Evolutionary conservation across 2,797 vertebrate genomes (phyloP), one percentile per base, ranked within the genome.

Genomic region (Vireo griseus): DNA sequence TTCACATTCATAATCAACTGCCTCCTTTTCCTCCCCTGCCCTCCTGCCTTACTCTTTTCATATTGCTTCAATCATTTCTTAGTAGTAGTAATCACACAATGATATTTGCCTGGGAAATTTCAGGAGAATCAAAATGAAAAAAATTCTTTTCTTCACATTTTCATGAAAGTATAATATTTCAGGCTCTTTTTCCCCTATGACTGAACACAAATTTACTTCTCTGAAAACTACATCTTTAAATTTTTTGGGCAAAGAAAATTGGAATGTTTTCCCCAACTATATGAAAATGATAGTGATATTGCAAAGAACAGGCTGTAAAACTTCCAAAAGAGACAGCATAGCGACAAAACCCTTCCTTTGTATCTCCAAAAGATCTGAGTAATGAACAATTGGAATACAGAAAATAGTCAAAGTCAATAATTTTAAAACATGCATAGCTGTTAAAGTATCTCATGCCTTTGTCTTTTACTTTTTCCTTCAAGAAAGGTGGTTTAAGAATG

Each of bases 1-100:
- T 92, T 95, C 82, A 73, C 68, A 96, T 93, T 80, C 69, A 81
- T 73, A 93, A 92, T 78, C 85, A 75, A 58, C 87, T 13, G 9
- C 84, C 68, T 90, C 92, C 89, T 95, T 84, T 93, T 92, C 54
- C 87, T 86, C 63, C 81, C 57, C 71, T 92, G 57, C 74, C 42
- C 61, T 91, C 50, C 51, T 93, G 92, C 61, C 26, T 90, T 86
- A 80, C 55, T 91, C 81, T 80, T 94, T 92, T 75, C 66, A 75
- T n/a, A 65, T 37, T 48, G 61, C 40, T 80, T 90, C 78, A 65
- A 59, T 58, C 29, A 68, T 92, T 93, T 93, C 45, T 88, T 90
- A 74, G 72, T 22, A 86, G 89, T 50, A 66, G 33, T 39, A 96
- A 86, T 52, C 65, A 75, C 78, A 90, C 75, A 91, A 77, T 62